Evolutionary conservation across 30 jellyfish, hydroid and myxozoan species (phyloP), one percentile per base, ranked within the genome.

Genomic region (Catostylus mosaicus): DNA sequence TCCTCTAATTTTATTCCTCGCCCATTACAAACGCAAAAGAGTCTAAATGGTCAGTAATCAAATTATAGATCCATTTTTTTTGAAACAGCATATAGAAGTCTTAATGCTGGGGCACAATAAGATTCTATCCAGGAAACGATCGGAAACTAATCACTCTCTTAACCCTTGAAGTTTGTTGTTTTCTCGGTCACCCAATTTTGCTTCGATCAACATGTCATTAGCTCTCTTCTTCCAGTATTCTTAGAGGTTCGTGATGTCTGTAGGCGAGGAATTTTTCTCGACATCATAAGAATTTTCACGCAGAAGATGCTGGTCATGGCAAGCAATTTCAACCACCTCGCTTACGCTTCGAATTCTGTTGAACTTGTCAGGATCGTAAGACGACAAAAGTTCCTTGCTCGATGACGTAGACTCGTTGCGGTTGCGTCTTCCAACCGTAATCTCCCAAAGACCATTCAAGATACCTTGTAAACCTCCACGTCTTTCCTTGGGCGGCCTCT

Each of bases 381-480:
- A 82, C 1, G 92, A 82, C n/a, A 82, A 36, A 40, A 82, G 79
- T 40, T 82, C 92, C n/a, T 82, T 82, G 37, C 74, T 82, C 14
- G 92, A 82, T 23, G 92, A 82, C 48, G 92, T 82, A 22, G 92
- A 82, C 30, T 68, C 92, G 65, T 82, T 82, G 60, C 92, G 85
- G 78, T 82, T 82, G 23, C 92, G 27, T 46, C 83, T 69, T 14
- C 86, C 92, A 1, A 67, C 67, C 30, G 92, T 82, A 6, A 82
- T 10, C 30, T 86, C 92, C 92, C 92, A 82, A 12, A 82, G 35
- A 26, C 85, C 85, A 63, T 82, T 45, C 0, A 69, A 76, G 16
- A 82, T 46, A 12, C 73, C 45, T 19, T 82, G 92, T 16, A 82
- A 24, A 20, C 92, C 86, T 33, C 61, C 63, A 37, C 85, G 85